phyloP scores from a whole-genome alignment of 2,113 vertebrate genomes.

The Neogobius melanostomus region DNA sequence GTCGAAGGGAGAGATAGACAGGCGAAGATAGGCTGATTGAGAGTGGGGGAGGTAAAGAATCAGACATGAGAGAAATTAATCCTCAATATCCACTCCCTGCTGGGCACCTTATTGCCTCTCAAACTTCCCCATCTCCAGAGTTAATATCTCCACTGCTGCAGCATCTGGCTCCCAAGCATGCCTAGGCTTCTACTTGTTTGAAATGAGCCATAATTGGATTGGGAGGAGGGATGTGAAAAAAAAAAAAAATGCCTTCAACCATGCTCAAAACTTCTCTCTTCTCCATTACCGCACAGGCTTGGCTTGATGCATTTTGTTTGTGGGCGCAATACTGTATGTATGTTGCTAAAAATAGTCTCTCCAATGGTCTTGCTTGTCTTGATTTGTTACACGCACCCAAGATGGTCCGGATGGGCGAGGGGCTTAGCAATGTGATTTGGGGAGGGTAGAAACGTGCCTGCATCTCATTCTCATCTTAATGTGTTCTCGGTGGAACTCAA shows the following conservation, averaged over 20 bases:
- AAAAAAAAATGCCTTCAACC: constrained; percentile 72
- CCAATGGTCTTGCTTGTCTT: constrained; percentile 57
- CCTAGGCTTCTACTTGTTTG: constrained; percentile 71
- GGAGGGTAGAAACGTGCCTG: constrained; percentile 50
- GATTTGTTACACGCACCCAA: constrained; percentile 58
- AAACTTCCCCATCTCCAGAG: constrained; percentile 73
- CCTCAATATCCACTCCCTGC: constrained; percentile 75
- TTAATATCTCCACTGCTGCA: constrained; percentile 75
- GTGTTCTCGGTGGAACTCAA: constrained; percentile 46
- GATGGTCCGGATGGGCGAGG: constrained; percentile 58
- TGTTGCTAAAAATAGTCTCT: constrained; percentile 67
- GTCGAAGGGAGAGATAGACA: constrained; percentile 40
- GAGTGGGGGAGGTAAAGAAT: constrained; percentile 52
- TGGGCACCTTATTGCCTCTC: constrained; percentile 76
- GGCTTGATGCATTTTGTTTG: constrained; percentile 17
- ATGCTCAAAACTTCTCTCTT: constrained; percentile 60
- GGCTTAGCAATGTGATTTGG: constrained; percentile 29
- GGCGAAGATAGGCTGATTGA: constrained; percentile 43
- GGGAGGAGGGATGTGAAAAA: constrained; percentile 63
- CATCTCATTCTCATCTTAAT: constrained; percentile 63
- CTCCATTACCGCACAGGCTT: constrained; percentile 11
- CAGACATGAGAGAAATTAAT: constrained; percentile 76
- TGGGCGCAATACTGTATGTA: constrained; percentile 28
- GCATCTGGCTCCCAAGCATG: constrained; percentile 70
- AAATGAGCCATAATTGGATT: constrained; percentile 76